Base-by-base conservation (phyloP, 2,113 vertebrate species). In the Hassar affinis region DNA sequence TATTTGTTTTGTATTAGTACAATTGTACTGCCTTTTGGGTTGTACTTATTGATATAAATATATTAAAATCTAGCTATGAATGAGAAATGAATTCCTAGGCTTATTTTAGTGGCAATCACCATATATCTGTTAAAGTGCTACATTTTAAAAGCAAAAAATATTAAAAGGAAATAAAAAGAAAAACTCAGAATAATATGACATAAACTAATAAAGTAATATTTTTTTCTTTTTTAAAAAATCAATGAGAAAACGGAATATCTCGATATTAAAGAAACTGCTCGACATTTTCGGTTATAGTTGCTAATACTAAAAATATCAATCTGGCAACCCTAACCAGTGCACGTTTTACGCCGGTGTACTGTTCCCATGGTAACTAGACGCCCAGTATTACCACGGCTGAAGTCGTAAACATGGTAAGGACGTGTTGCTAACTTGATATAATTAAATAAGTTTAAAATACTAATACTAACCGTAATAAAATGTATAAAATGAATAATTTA, bases 351-450 rank as follows among this genome's bases (percentile, higher is more conserved):
- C 2, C 0, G 51, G 27, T 22, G 54, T 15, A 47, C 0, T 25
- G 62, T 84, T 77, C 5, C 71, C 72, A 66, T 86, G 52, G 71
- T 38, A 79, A 86, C 52, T 20, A 27, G 49, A 80, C 66, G 77
- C 69, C 10, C 18, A 45, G 22, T 15, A 20, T 1, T 6, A 2
- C 1, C 56, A 12, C n/a, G 14, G 1, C 17, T 4, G 54, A 54
- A 68, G 30, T 78, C 25, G 33, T n/a, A 38, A 86, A 33, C 9
- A 86, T 81, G 82, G 85, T 86, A 17, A 81, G 85, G 66, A 71
- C 6, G 22, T 25, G 2, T 35, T 11, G 17, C 2, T 0, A 33
- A 42, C 5, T 69, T 22, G 25, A 42, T 4, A 11, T 42, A 69
- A 18, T 33, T 1, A 30, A 33, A 62, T 8, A 54, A 6, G 1